phyloP scores from a whole-genome alignment of 2,113 vertebrate genomes.

The Caranx ignobilis region DNA sequence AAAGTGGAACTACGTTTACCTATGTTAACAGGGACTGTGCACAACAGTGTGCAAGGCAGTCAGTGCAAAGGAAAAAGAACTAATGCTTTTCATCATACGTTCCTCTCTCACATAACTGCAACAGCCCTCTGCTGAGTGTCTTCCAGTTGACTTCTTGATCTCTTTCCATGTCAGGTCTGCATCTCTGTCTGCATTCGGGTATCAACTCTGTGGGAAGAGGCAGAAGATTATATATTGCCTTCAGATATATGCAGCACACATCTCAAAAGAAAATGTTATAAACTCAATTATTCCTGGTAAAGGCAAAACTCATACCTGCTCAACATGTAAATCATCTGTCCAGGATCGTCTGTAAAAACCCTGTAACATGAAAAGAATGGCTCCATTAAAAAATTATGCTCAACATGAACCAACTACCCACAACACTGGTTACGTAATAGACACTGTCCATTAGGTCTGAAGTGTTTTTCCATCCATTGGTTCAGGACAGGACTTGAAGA shows the following conservation, averaged over 20 bases:
- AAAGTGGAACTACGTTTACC: background rate
- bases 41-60: constrained; percentile 21
- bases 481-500: constrained; percentile 2
- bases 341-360: constrained; percentile 81
- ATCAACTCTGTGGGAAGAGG: constrained; percentile 53
- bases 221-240: background rate
- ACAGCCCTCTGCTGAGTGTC: constrained; percentile 10
- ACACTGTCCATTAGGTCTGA: constrained; percentile 1
- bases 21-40: constrained; percentile 23
- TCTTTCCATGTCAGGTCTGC: constrained; percentile 55
- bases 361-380: constrained; percentile 60
- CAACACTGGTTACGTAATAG: constrained; percentile 8
- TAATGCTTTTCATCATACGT: constrained; percentile 16
- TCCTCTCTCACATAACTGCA: constrained; percentile 33
- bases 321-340: constrained; percentile 82
- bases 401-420: background rate
- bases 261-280: background rate
- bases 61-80: constrained; percentile 29
- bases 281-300: background rate
- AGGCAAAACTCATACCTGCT: constrained; percentile 73
- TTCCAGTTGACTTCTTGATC: constrained; percentile 1
- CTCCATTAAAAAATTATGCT: background rate
- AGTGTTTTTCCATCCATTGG: constrained; percentile 27
- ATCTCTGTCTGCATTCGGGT: constrained; percentile 40
- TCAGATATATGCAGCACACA: background rate